Base-by-base conservation (phyloP, 2,113 vertebrate genomes). In the Acinonyx jubatus region DNA sequence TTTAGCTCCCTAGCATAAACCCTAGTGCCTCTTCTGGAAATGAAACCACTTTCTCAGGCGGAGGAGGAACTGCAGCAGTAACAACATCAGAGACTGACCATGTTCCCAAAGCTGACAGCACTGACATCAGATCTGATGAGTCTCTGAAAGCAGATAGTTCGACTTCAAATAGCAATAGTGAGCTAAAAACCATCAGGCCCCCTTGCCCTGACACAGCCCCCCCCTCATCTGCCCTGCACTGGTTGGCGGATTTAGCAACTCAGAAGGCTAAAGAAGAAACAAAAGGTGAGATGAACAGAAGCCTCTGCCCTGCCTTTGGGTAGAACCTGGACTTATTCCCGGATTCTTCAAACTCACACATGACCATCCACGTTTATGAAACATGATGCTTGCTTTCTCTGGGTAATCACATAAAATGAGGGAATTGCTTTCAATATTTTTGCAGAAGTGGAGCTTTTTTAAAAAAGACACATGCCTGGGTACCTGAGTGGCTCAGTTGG, bases 201-300 rank as follows among this genome's bases (percentile, higher is more conserved):
- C 98, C 99, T 38, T 98, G 98, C 91, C 98, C 99, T 94, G 99
- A 99, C 97, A 98, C 99, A 73, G 99, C 99, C 97, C 99, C 99
- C 97, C 99, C 99, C 1, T 99, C 99, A 0, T 99, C 99, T 61
- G 99, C 99, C 94, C 99, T 99, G 93, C 99, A 99, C 98, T 99
- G 99, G 99, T 98, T 99, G 97, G 99, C 99, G 52, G 99, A 99
- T 98, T 98, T 99, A 98, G 99, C 99, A 97, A 99, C 99, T 0
- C 99, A 99, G 83, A 99, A 99, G 98, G 99, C 99, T 71, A 99
- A 99, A 99, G 99, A 99, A 98, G 99, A 99, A 98, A 99, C 99
- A 63, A 99, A 99, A 99, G 99, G 99, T 99, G 66, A 98, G 98
- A 41, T 88, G n/a, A 96, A 84, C 36, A 92, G 7, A 89, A 76